Evolutionary conservation across 2,797 vertebrate species (phyloP), one percentile per base, ranked within the genome.

Genomic region (Eutrigla gurnardus): DNA sequence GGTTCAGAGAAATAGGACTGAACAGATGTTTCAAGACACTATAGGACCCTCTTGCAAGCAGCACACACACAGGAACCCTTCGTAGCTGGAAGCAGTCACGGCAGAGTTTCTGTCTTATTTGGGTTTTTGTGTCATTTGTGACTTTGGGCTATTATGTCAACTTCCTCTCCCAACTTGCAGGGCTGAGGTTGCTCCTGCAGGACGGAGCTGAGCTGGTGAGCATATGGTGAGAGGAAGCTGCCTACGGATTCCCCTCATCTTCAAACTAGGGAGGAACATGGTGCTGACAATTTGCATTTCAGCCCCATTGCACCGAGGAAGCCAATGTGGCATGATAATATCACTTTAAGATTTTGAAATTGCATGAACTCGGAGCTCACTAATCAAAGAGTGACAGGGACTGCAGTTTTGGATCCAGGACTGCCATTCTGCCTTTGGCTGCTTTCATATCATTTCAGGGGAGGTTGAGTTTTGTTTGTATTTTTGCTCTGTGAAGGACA

Each of bases 221-320:
- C 92, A 93, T 91, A 89, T 90, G 90, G 90, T 10, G 85, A 81
- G 84, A 90, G 83, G 88, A 92, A 89, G 82, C 81, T 50, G 84
- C 84, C 81, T 71, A 70, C 64, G 58, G 84, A 88, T 18, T 25
- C 70, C 42, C 32, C 61, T 76, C 68, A 7, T 81, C 72, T 81
- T 81, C 66, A 81, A 79, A 86, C 70, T 60, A n/a, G 73, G 40
- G 52, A 60, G 66, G 18, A 87, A 74, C 66, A 84, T 25, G 58
- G 36, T 36, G 55, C 69, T 33, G 75, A 70, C 59, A 54, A 78
- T 86, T 87, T 86, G 82, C 81, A 81, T 82, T 70, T 65, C 40
- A 58, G 17, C 39, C 74, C 59, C 42, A 33, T 53, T 37, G 33
- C 46, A 2, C 49, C 7, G 54, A 66, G 47, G 15, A 74, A 59